Evolutionary conservation across 2,888 invertebrate genomes (phyloP), one percentile per base, ranked within the genome.

Genomic region (Zhengitettix transpicula): DNA sequence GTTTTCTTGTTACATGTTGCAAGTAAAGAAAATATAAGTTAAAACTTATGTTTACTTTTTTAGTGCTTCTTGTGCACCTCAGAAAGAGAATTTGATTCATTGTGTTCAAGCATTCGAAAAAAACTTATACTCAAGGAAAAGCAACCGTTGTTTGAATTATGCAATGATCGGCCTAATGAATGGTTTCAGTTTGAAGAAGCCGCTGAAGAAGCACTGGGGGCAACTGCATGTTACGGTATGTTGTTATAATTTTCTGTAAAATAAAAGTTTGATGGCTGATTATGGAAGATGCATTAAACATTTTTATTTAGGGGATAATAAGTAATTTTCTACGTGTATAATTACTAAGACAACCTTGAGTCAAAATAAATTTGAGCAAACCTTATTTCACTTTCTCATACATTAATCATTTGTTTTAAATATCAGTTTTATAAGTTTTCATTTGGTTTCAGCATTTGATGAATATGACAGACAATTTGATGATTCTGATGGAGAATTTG

Each of bases 41-140:
- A 47, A 47, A 14, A 2, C 11, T 41, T 52, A 28, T 67, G 61
- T 55, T 64, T 64, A 67, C 65, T 57, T 67, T 78, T 81, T 44
- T 71, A 93, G 91, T 93, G 94, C 71, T 96, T 95, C 72, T 84
- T 90, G 67, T 95, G 95, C 73, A 82, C 83, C 67, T 88, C 87
- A 1, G 87, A 90, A 73, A 76, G 74, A 51, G 91, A 92, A 66
- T 92, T 93, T 71, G 82, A 84, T 67, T 81, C 84, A 60, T 75
- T 93, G 65, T 89, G 90, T 68, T 73, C 73, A 64, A 78, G 78
- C 54, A 82, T 88, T 68, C 79, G 83, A 71, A 78, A 79, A 57
- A 81, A 83, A 63, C 74, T 91, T 64, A 83, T 87, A 72, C 75
- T 78, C 40, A 74, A 78, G 9, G 83, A 85, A 66, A 81, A 80